A percentile compares a stretch with the other conserved stretches of the same genome.
Conservation (phyloP, 2,888 invertebrate species). For the Oscheius sp. region DNA sequence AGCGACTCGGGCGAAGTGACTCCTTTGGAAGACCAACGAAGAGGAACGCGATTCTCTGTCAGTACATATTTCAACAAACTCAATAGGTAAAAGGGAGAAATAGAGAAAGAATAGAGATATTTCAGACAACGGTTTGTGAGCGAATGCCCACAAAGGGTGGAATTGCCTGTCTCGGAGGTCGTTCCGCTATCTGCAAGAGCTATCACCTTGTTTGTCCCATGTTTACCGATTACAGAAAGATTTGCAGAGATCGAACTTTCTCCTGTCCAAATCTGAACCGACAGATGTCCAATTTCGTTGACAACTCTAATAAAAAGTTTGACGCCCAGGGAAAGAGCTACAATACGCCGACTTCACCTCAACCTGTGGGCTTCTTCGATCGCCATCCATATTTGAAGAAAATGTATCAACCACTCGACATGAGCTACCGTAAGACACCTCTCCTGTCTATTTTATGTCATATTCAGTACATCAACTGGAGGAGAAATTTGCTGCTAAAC, state of each 20-base stretch:
- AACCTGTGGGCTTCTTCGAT: not conserved
- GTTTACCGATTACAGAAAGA: not conserved
- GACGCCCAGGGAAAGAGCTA: not conserved
- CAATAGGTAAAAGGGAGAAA: constrained; percentile 28
- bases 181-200: not conserved
- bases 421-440: constrained; percentile 11
- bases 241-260: constrained; percentile 17
- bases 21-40: not conserved
- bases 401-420: constrained; percentile 22
- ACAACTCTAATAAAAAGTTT: not conserved
- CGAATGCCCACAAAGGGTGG: constrained; percentile 27
- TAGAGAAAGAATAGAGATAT: not conserved
- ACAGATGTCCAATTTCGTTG: not conserved
- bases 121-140: constrained; percentile 37
- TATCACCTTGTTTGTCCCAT: not conserved
- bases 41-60: constrained; percentile 37
- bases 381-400: constrained; percentile 34
- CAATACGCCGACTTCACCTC: not conserved
- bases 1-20: constrained; percentile 15
- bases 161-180: not conserved
- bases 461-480: constrained; percentile 30
- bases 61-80: constrained; percentile 39
- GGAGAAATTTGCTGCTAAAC: constrained; percentile 21
- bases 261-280: constrained; percentile 24
- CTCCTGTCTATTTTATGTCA: not conserved